A percentile compares a stretch with the other conserved stretches of the same genome.
Evolutionary conservation across 2,888 invertebrate genomes (phyloP).

Genomic region (Conops quadrifasciatus): DNA sequence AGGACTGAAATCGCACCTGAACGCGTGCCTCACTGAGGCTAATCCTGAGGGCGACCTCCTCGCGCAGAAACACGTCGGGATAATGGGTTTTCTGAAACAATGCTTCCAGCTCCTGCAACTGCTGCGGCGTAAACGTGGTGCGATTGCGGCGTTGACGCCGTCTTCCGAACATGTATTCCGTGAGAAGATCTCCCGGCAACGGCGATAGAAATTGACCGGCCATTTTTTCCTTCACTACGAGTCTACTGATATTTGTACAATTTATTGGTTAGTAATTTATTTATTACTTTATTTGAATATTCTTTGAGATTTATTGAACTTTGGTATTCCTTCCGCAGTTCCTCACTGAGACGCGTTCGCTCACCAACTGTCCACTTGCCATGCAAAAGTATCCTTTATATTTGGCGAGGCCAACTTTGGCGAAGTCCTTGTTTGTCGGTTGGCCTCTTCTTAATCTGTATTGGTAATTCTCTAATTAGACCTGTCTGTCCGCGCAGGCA

Average conservation of each 20-base stretch:
- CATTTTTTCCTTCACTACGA: slow-evolving; percentile 68
- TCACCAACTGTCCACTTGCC: slow-evolving; percentile 41
- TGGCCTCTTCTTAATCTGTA: slow-evolving; percentile 10
- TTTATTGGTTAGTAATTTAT: neutral
- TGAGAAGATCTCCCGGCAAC: slow-evolving; percentile 85
- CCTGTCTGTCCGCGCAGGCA: neutral
- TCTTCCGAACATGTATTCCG: slow-evolving; percentile 92
- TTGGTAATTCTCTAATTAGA: slow-evolving; percentile 24
- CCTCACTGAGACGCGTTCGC: slow-evolving; percentile 38
- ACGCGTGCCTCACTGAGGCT: slow-evolving; percentile 92
- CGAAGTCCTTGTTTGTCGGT: slow-evolving; percentile 3
- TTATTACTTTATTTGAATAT: neutral
- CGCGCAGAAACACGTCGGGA: slow-evolving; percentile 83
- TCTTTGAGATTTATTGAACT: neutral
- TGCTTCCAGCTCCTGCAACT: slow-evolving; percentile 88
- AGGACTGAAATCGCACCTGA: no score
- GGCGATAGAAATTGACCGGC: slow-evolving; percentile 88
- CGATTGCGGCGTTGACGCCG: slow-evolving; percentile 88
- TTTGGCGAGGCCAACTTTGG: slow-evolving; percentile 21
- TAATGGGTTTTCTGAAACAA: slow-evolving; percentile 95
- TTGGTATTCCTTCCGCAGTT: neutral
- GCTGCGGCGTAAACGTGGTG: slow-evolving; percentile 94
- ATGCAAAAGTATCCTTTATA: slow-evolving; percentile 32
- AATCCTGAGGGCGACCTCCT: slow-evolving; percentile 90
- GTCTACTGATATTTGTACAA: neutral